Percentiles rank a stretch among this genome's conserved stretches.
Conservation (phyloP, 2,797 vertebrate genomes). For the Scarus forsteni region DNA sequence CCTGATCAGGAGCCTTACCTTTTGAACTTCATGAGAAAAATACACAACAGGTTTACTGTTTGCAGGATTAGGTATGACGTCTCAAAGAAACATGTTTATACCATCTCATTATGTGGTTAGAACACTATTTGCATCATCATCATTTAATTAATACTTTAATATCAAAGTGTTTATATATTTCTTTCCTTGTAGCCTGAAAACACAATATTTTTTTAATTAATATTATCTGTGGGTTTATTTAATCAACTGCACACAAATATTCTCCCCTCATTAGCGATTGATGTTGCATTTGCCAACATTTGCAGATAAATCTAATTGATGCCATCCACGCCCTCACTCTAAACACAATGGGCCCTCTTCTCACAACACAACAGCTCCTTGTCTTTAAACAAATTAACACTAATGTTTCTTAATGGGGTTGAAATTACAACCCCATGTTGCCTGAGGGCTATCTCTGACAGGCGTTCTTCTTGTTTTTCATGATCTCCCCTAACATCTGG, state of each 20-base stretch:
- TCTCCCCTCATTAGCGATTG: slow-evolving; percentile 59
- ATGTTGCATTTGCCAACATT: slow-evolving; percentile 64
- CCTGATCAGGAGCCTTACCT: slow-evolving; percentile 50
- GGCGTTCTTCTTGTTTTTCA: slow-evolving; percentile 63
- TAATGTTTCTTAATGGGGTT: slow-evolving; percentile 72
- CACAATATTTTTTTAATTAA: slow-evolving; percentile 37
- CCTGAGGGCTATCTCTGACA: slow-evolving; percentile 61
- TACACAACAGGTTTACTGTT: slow-evolving; percentile 66
- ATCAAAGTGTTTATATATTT: slow-evolving; percentile 41
- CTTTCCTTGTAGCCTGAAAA: slow-evolving; percentile 27
- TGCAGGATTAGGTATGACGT: slow-evolving; percentile 57
- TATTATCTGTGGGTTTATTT: slow-evolving; percentile 31
- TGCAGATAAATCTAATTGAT: slow-evolving; percentile 61
- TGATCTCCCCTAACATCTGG: slow-evolving; percentile 57
- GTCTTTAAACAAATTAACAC: slow-evolving; percentile 76
- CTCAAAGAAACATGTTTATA: slow-evolving; percentile 51
- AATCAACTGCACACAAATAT: slow-evolving; percentile 31
- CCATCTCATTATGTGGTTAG: slow-evolving; percentile 72
- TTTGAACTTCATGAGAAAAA: slow-evolving; percentile 75
- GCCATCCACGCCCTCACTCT: slow-evolving; percentile 49
- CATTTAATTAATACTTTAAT: slow-evolving; percentile 37
- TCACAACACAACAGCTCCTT: slow-evolving; percentile 73
- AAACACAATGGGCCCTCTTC: slow-evolving; percentile 66
- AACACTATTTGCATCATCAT: slow-evolving; percentile 57
- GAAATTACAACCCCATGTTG: slow-evolving; percentile 68